Conservation (phyloP, 2,113 vertebrate species). For the Panurus biarmicus region DNA sequence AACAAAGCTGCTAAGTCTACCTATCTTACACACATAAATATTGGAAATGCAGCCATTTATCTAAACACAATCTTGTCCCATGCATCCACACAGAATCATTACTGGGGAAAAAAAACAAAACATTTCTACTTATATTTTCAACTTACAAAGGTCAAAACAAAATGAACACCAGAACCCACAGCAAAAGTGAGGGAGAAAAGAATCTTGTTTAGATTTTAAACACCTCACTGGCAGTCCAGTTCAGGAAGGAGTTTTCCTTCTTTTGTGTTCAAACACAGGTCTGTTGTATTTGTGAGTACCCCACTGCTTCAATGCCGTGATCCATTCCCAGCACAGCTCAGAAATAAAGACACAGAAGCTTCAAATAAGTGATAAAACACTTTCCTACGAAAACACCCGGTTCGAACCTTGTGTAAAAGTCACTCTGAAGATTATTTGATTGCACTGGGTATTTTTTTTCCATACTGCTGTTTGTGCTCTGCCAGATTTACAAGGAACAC, state of each 20-base stretch:
- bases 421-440: background rate
- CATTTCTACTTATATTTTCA: background rate
- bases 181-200: background rate
- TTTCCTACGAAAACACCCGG: background rate
- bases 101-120: background rate
- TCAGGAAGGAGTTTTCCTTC: background rate
- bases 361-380: background rate
- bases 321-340: background rate
- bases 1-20: background rate
- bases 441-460: background rate
- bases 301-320: background rate
- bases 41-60: background rate
- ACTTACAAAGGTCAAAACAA: background rate
- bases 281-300: background rate
- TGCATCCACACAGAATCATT: background rate
- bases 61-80: background rate
- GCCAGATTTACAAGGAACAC: background rate
- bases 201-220: background rate
- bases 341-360: background rate
- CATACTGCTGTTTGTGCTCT: background rate
- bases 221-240: background rate
- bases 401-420: background rate
- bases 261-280: background rate
- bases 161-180: background rate
- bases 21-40: background rate